Base-by-base conservation (phyloP, 2,888 invertebrate species). In the Zelleria hepariella region DNA sequence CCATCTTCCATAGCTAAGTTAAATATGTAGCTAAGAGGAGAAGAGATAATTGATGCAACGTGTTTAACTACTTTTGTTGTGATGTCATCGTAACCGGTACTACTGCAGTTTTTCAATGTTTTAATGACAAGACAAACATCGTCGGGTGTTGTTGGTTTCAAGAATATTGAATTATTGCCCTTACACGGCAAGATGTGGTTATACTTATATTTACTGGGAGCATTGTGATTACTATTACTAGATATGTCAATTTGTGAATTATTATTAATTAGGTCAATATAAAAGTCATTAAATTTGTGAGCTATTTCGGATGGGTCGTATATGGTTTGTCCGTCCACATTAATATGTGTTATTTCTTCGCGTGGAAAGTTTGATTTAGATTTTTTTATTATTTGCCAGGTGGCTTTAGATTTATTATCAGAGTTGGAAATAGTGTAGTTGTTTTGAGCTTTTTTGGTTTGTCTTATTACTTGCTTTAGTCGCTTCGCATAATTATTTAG, bases 361-460 rank as follows among this genome's bases (percentile, higher is more conserved):
- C 32, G 56, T 3, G 51, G 42, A n/a, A 3, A 20, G 5, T 18
- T 3, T 23, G n/a, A 2, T 15, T 10, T 27, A 51, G 47, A 6
- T 2, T 10, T 58, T 1, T 59, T 48, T 8, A 59, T 55, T 20
- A 59, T 49, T 2, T 23, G 49, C 59, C 59, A 57, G 3, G 57
- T 24, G 2, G 56, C 56, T 32, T 32, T 32, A 32, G 32, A 32
- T 32, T 32, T 32, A 32, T 10, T 32, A 10, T 32, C 32, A 32
- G 32, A 32, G 32, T 57, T 23, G 47, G n/a, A n/a, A n/a, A n/a
- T n/a, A n/a, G n/a, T n/a, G n/a, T n/a, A n/a, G n/a, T n/a, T n/a
- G n/a, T n/a, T n/a, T n/a, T n/a, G n/a, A n/a, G n/a, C n/a, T n/a
- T n/a, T n/a, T n/a, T n/a, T n/a, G n/a, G n/a, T n/a, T 48, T 57